A percentile compares a stretch with the other conserved stretches of the same genome.
Conservation (phyloP, 1,140 invertebrate genomes). For the Hypothenemus hampei region DNA sequence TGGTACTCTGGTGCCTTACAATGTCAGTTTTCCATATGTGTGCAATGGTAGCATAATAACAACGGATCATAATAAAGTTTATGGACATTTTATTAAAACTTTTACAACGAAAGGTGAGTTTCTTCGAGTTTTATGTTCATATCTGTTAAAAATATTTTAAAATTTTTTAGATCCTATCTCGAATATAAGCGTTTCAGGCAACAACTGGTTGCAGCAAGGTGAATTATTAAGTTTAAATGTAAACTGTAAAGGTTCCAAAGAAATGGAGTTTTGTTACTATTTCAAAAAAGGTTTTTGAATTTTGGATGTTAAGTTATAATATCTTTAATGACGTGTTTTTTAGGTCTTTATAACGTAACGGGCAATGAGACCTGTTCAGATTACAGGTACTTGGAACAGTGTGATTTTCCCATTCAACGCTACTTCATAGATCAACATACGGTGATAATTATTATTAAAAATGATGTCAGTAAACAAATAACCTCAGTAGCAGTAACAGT, state of each 20-base stretch:
- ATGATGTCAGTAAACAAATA: slow-evolving; percentile 63
- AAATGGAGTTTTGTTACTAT: slow-evolving; percentile 61
- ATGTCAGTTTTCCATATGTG: slow-evolving; percentile 48
- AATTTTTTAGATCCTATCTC: slow-evolving; percentile 60
- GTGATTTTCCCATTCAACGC: slow-evolving; percentile 58
- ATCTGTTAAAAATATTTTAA: slow-evolving; percentile 11
- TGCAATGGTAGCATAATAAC: slow-evolving; percentile 59
- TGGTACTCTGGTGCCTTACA: slow-evolving; percentile 32
- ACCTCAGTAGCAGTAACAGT: slow-evolving; percentile 69
- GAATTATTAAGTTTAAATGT: slow-evolving; percentile 67
- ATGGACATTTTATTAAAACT: slow-evolving; percentile 60
- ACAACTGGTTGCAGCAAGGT: slow-evolving; percentile 75
- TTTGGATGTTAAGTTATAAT: background rate
- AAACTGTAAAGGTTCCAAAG: slow-evolving; percentile 64
- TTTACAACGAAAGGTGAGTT: slow-evolving; percentile 58
- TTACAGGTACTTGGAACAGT: slow-evolving; percentile 46
- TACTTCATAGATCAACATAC: slow-evolving; percentile 68
- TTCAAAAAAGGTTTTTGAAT: slow-evolving; percentile 35
- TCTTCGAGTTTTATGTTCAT: slow-evolving; percentile 11
- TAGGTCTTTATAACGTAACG: slow-evolving; percentile 68
- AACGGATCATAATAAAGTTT: slow-evolving; percentile 60
- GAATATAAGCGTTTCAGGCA: slow-evolving; percentile 61
- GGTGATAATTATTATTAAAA: slow-evolving; percentile 67
- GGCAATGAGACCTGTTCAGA: slow-evolving; percentile 67
- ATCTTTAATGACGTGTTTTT: background rate